Evolutionary conservation across 2,888 invertebrate species (phyloP).

Genomic region (Galerucella nymphaeae): DNA sequence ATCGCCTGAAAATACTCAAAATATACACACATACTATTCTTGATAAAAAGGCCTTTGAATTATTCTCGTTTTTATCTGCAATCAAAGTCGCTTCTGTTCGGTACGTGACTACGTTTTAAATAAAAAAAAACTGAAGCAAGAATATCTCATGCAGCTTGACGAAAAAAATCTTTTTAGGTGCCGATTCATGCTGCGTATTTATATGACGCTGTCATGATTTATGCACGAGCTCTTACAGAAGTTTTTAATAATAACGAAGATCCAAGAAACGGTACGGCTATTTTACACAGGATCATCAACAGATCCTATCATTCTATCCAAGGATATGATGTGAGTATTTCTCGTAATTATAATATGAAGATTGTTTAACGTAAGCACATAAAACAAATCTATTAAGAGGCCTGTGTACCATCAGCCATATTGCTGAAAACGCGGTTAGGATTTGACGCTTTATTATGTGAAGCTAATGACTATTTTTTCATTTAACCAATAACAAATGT

Average conservation of each 20-base stretch:
- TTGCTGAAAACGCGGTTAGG: too few species aligned
- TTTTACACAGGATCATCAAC: constrained; percentile 82
- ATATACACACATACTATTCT: background rate
- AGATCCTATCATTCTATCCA: constrained; percentile 81
- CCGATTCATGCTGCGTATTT: constrained; percentile 86
- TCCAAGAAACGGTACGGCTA: constrained; percentile 79
- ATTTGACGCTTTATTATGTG: too few species aligned
- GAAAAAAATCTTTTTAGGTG: constrained; percentile 67
- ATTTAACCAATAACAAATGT: too few species aligned
- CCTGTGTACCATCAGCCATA: too few species aligned
- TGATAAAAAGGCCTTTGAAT: background rate
- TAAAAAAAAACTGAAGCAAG: background rate
- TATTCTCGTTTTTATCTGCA: background rate
- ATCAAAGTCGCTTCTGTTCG: background rate
- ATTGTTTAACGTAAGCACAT: background rate
- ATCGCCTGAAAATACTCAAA: too few species aligned
- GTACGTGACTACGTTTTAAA: background rate
- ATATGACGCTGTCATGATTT: constrained; percentile 89
- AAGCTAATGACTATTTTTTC: too few species aligned
- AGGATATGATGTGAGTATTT: constrained; percentile 78
- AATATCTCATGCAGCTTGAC: background rate
- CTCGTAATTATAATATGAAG: background rate
- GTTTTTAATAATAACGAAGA: constrained; percentile 75
- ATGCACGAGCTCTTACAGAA: constrained; percentile 84
- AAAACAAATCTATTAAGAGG: background rate